phyloP scores from a whole-genome alignment of 2,888 invertebrate species.

The Therioaphis trifolii region DNA sequence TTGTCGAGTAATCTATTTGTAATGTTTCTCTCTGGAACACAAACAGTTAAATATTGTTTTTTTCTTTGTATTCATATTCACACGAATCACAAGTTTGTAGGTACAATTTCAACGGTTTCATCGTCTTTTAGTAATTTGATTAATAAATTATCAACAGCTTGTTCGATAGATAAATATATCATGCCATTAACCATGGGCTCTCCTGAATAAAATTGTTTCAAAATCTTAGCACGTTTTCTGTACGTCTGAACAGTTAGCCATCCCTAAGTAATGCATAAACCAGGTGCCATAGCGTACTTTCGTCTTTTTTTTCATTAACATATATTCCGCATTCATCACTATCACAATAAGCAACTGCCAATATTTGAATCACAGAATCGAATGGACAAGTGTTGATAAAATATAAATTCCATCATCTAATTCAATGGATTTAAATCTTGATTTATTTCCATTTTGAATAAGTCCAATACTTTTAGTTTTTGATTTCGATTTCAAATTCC shows the following conservation, averaged over 20 bases:
- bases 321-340: too few species aligned
- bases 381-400: constrained; percentile 24
- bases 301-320: too few species aligned
- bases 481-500: neutral
- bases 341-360: too few species aligned
- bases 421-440: neutral
- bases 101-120: too few species aligned
- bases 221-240: neutral
- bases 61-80: neutral
- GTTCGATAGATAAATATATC: neutral
- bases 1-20: too few species aligned
- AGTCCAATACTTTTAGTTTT: constrained; percentile 4
- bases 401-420: constrained; percentile 12
- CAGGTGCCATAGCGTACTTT: neutral
- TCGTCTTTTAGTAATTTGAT: too few species aligned
- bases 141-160: neutral
- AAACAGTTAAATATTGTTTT: neutral
- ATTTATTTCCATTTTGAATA: constrained; percentile 22
- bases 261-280: too few species aligned
- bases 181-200: neutral
- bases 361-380: constrained; percentile 4
- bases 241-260: too few species aligned
- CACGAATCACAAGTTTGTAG: too few species aligned
- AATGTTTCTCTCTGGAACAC: too few species aligned
- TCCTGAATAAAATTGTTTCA: neutral